Evolutionary conservation across 2,113 vertebrate species (phyloP), one percentile per base, ranked within the genome.

Genomic region (Perccottus glenii): DNA sequence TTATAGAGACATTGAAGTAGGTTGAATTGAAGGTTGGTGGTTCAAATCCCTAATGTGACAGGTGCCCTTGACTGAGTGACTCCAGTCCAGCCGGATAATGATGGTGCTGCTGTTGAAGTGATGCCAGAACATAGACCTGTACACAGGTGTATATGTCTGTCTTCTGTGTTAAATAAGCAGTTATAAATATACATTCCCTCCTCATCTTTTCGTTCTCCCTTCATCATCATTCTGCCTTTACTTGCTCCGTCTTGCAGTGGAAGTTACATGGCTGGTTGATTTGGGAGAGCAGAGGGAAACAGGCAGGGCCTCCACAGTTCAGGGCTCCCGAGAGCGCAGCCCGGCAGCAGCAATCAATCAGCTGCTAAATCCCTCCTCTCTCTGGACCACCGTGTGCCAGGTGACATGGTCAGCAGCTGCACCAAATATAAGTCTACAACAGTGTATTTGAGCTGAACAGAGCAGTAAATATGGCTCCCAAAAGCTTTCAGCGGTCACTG

Each of bases 311-410:
- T 64, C 81, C 80, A 79, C 79, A 85, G 88, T 88, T 87, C 86
- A 86, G 64, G 71, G 63, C 87, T 84, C 84, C n/a, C 11, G 75
- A 87, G 89, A 88, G 75, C 60, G 66, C 3, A 27, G 63, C 7
- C 75, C 50, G 80, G 80, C 89, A 88, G 84, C 70, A 63, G 74
- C 73, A 71, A 90, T 91, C 89, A 82, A 89, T 91, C 88, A 86
- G 80, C 15, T 45, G 59, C 55, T 78, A 87, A 89, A 83, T 79
- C 70, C 67, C 63, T 77, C 60, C 67, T 82, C 85, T 84, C 87
- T 52, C 60, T 65, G 80, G 76, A 80, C 73, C 27, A 58, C 67
- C 0, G 53, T 33, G 62, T 77, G 63, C 76, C 81, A 86, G 86
- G 76, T 89, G 74, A 84, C 76, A 69, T 70, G 80, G 60, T 82